Conservation (phyloP, 2,797 vertebrate species). For the Scomberomorus guttatus region DNA sequence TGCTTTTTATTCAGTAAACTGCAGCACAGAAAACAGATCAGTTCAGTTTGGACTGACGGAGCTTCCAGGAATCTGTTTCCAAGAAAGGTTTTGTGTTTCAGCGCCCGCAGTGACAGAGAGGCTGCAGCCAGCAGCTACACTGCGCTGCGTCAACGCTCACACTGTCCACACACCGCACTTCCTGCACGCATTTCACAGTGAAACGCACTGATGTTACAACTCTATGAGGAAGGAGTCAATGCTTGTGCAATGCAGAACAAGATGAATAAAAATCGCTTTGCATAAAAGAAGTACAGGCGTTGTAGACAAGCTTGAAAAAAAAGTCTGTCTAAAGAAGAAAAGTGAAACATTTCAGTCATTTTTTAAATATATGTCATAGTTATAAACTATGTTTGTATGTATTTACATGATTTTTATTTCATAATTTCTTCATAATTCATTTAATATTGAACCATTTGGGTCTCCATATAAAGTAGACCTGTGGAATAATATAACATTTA, state of each 20-base stretch:
- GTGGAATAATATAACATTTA: too few relatives aligned
- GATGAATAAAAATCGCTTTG: too few relatives aligned
- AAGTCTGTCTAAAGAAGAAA: neutral
- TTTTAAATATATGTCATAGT: neutral
- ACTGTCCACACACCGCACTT: neutral
- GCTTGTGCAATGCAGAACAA: neutral
- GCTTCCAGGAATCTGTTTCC: constrained; percentile 82
- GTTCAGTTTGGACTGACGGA: constrained; percentile 52
- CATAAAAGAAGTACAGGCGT: too few relatives aligned
- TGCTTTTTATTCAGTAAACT: constrained; percentile 40
- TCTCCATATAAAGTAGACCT: neutral
- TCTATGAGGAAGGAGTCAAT: neutral
- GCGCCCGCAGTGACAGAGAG: constrained; percentile 56
- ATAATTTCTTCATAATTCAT: neutral
- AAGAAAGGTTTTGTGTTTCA: constrained; percentile 79
- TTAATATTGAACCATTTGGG: neutral
- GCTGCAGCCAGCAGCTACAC: constrained; percentile 9
- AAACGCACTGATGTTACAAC: neutral
- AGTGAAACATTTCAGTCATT: neutral
- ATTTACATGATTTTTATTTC: neutral
- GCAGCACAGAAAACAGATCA: constrained; percentile 61
- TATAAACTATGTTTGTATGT: neutral
- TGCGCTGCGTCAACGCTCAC: neutral
- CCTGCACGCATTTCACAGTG: constrained; percentile 33
- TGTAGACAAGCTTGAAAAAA: too few relatives aligned